These are phyloP conservation scores for Chelonia mydas DNA, from an alignment of 2,797 vertebrate genomes.

Conservation along the genomic window DNA sequence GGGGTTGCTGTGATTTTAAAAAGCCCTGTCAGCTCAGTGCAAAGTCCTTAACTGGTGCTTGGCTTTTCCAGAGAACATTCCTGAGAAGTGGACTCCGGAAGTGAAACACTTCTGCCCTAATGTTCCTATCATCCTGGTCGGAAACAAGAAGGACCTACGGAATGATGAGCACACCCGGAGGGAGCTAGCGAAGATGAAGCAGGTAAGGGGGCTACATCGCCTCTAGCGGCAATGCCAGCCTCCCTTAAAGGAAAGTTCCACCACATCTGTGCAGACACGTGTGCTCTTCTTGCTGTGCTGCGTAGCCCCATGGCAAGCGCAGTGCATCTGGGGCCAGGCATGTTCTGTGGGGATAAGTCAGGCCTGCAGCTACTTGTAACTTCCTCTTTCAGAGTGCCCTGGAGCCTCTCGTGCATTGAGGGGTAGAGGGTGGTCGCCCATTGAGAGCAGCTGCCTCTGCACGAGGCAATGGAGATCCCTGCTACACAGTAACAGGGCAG, in stretches of 20 bases:
- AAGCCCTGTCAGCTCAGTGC: not conserved
- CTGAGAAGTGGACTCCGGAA: slow-evolving; percentile 98
- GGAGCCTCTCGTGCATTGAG: not conserved
- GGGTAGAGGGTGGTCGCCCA: not conserved
- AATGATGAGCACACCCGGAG: slow-evolving; percentile 89
- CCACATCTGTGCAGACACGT: not conserved
- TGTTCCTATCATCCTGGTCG: slow-evolving; percentile 97
- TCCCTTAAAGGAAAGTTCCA: not conserved
- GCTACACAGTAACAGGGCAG: too few species aligned
- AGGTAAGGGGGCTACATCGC: slow-evolving; percentile 80
- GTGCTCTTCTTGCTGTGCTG: too few species aligned
- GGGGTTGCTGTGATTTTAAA: not conserved
- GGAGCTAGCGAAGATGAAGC: slow-evolving; percentile 98
- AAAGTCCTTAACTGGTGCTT: not conserved
- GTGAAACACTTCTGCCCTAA: slow-evolving; percentile 99
- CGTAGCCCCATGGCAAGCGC: too few species aligned
- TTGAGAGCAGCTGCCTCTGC: not conserved
- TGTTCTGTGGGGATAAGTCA: too few species aligned
- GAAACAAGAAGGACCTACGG: slow-evolving; percentile 96
- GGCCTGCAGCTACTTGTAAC: too few species aligned
- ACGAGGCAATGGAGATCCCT: not conserved
- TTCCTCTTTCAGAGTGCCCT: too few species aligned
- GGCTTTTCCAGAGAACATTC: slow-evolving; percentile 91
- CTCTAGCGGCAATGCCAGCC: not conserved
- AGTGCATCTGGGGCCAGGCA: too few species aligned